Base-by-base conservation (phyloP, 2,888 invertebrate species). In the Neoascia interrupta region DNA sequence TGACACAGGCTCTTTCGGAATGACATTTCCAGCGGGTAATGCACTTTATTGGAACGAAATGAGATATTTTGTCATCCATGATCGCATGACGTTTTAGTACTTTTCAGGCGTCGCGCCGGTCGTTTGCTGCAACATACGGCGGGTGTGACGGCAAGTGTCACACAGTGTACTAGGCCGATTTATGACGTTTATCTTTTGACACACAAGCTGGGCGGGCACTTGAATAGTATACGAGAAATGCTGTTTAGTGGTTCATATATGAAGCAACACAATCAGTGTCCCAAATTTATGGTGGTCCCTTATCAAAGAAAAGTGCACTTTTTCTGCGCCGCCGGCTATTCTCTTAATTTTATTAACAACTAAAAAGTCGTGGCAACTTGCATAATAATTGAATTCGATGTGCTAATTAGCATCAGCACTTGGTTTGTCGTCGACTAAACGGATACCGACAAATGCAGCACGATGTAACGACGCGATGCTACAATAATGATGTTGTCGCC, bases 1-100 rank as follows among this genome's bases (percentile, higher is more conserved):
- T 58, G 66, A 73, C 64, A 64, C 58, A 21, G 23, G 26, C 43
- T 45, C 8, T 39, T 60, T 58, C 28, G 47, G 64, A 72, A 66
- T 76, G 76, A 66, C 76, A 76, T 51, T 60, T 76, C 41, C 36
- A 72, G 60, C 64, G 72, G 64, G 76, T 76, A 76, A 76, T 76
- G 76, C 47, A 76, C 72, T 70, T 53, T 60, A 60, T 72, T 76
- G 63, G 45, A 54, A 66, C 64, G 58, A 47, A 69, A 41, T 58
- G 15, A 47, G 37, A 68, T 45, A 39, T 13, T 60, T 64, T 63
- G 34, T 43, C 36, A 54, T 63, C n/a, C n/a, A n/a, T n/a, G n/a
- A n/a, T n/a, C n/a, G n/a, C n/a, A n/a, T n/a, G n/a, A n/a, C n/a
- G n/a, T n/a, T n/a, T n/a, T n/a, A n/a, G n/a, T n/a, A n/a, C n/a